Percentiles rank a stretch among this genome's conserved stretches.
phyloP scores from a whole-genome alignment of 2,797 vertebrate genomes.

The Liasis olivaceus region DNA sequence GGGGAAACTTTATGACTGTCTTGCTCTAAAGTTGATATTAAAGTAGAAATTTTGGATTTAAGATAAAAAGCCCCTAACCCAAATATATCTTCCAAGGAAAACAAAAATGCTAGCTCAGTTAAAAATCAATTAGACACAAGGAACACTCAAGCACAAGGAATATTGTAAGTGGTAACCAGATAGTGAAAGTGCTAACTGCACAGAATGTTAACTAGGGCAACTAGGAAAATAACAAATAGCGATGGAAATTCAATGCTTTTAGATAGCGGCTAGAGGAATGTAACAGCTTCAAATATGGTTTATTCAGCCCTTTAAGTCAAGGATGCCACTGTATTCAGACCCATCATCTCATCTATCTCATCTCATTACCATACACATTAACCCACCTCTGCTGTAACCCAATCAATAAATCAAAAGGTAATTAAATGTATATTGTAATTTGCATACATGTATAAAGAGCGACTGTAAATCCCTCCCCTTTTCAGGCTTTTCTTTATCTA shows the following conservation, averaged over 20 bases:
- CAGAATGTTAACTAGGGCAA: not conserved
- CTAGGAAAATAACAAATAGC: not conserved
- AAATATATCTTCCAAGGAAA: not conserved
- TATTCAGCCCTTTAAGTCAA: not conserved
- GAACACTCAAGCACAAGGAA: not conserved
- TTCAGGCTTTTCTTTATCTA: not conserved
- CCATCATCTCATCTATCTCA: not conserved
- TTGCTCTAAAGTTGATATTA: not conserved
- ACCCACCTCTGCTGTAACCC: not conserved
- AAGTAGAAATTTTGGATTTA: not conserved
- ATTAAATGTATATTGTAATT: not conserved
- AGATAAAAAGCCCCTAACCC: not conserved
- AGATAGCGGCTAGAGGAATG: not conserved
- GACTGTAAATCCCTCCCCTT: not conserved
- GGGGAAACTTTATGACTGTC: not conserved
- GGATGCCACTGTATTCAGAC: not conserved
- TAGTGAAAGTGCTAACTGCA: not conserved
- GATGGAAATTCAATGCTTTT: not conserved
- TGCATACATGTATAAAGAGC: not conserved
- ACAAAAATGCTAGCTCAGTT: not conserved
- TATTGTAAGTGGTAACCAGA: not conserved
- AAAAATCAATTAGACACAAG: not conserved
- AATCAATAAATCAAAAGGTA: not conserved
- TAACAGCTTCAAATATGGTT: not conserved
- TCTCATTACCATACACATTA: not conserved